Base-by-base conservation (phyloP, 92 coral and sea anemone genomes). In the Paragorgia papillata region DNA sequence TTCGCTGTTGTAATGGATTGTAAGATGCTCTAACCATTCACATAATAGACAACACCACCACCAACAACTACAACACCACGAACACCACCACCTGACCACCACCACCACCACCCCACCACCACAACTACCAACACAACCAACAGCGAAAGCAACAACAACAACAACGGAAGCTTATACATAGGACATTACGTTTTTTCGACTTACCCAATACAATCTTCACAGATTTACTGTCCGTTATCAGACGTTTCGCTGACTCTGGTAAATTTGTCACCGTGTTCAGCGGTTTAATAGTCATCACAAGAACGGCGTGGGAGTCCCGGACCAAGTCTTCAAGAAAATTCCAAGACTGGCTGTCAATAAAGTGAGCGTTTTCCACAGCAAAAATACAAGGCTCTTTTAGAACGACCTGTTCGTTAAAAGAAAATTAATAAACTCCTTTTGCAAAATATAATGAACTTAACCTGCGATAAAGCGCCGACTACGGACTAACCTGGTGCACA, bases 331-430 rank as follows among this genome's bases (percentile, higher is more conserved):
- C 98, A 27, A 94, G 84, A 34, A 94, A 94, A 30, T 94, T 91
- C 98, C 98, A 91, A 17, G 98, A 94, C 66, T 94, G 96, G 53
- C 84, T 88, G 75, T 94, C 98, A 26, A 91, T 94, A 62, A 84
- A 94, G 82, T 94, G 95, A 0, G 94, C 98, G 46, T 89, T 89
- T 51, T 91, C 98, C 29, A 94, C 97, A 0, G 95, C 88, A 67
- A 94, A 94, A 18, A 94, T 75, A 44, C 98, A 94, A 9, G 98
- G 98, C 67, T 88, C 90, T 61, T 82, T 84, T 9, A 94, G 90
- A 9, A 96, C 97, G 22, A 94, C 89, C 97, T 93, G 74, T 14
- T 71, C 73, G 27, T 39, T 8, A 29, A 56, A 39, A 34, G 19
- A 57, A 51, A 41, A 7, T 1, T 3, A 57, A 43, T 9, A n/a